Evolutionary conservation across 2,113 vertebrate genomes (phyloP).

Genomic region (Nipponia nippon): DNA sequence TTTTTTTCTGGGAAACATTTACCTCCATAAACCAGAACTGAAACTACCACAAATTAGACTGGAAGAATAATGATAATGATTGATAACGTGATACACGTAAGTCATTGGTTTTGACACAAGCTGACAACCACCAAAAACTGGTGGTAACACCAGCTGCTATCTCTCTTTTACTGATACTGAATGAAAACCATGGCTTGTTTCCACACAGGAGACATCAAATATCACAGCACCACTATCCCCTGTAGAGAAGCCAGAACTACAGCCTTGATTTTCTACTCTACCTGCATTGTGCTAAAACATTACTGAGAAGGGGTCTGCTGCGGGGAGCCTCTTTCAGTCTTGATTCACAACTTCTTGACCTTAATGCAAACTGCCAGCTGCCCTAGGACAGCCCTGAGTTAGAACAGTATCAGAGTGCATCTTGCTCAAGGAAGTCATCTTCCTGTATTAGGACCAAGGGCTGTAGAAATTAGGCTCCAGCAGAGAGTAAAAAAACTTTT

Average conservation of each 20-base stretch:
- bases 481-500: not conserved
- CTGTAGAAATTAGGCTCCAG: not conserved
- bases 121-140: not conserved
- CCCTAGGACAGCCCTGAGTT: not conserved
- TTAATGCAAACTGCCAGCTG: not conserved
- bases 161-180: not conserved
- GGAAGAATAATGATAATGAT: not conserved
- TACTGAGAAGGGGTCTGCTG: not conserved
- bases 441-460: not conserved
- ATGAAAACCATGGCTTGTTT: not conserved
- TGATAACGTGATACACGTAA: not conserved
- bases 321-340: not conserved
- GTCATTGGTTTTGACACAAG: not conserved
- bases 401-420: not conserved
- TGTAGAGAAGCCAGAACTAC: not conserved
- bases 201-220: not conserved
- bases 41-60: not conserved
- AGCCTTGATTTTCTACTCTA: not conserved
- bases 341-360: not conserved
- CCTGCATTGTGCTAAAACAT: not conserved
- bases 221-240: not conserved
- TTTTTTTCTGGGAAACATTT: not conserved
- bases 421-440: not conserved
- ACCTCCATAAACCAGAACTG: not conserved
- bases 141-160: not conserved